Evolutionary conservation across 2,888 invertebrate genomes (phyloP), one percentile per base, ranked within the genome.

Genomic region (Sepioteuthis lessoniana): DNA sequence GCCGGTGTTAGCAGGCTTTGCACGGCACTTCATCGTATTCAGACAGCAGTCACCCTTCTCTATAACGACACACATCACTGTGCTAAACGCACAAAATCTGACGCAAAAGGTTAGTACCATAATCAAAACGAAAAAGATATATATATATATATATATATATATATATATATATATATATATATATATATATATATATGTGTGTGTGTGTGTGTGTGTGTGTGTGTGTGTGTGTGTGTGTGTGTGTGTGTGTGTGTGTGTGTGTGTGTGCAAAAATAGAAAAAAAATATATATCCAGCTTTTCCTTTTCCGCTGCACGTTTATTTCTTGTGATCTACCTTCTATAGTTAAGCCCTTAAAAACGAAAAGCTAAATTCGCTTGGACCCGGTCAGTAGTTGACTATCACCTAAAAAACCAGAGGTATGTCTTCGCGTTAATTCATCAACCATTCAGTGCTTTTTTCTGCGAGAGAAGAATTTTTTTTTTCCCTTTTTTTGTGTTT

Each of bases 11-110:
- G 76, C 76, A 76, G 76, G 76, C 76, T 76, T 76, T 76, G 25
- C n/a, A 76, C 76, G 76, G n/a, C n/a, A 76, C 76, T 76, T 76
- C 76, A 76, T 76, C 76, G n/a, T 76, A 76, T 76, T 76, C 76
- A 76, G n/a, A 76, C 76, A 76, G n/a, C 76, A 76, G 76, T 35
- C n/a, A 13, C 60, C 60, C 60, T 60, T 60, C 60, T 60, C 60
- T 31, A 31, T 60, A 31, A 60, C 60, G 60, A 60, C 76, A 35
- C n/a, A 76, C 76, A 76, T 76, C 76, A 76, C 76, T 76, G 76
- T 76, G 76, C 76, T n/a, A 76, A 76, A 76, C 76, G 76, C 76
- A 76, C 76, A 35, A 76, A 35, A 76, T 76, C n/a, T 76, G 13
- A 35, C n/a, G 13, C 76, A n/a, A 76, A 60, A 76, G 76, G 76